Conservation (phyloP, 2,797 vertebrate genomes). For the Cyprinella venusta region DNA sequence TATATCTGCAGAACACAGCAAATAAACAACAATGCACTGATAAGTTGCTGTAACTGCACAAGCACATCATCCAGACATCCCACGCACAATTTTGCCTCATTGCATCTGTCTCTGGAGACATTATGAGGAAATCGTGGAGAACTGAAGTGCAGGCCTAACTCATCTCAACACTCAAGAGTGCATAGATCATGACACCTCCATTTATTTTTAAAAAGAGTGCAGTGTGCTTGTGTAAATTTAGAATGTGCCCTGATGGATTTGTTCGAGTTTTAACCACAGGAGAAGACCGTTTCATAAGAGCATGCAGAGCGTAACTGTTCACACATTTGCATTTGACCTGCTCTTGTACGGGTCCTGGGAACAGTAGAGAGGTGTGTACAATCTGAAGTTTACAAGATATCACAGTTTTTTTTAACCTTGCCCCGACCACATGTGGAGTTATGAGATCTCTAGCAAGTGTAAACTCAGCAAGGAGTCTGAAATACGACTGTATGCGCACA, state of each 20-base stretch:
- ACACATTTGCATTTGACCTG: constrained; percentile 40
- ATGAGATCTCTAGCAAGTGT: constrained; percentile 75
- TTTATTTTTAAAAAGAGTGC: constrained; percentile 6
- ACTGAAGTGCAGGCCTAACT: constrained; percentile 7
- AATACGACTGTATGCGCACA: constrained; percentile 70
- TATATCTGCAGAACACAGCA: constrained; percentile 1
- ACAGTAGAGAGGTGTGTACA: constrained; percentile 29
- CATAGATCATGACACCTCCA: constrained; percentile 18
- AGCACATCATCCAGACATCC: not conserved
- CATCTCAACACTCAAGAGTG: constrained; percentile 16
- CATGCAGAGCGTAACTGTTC: constrained; percentile 3
- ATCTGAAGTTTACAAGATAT: constrained; percentile 57
- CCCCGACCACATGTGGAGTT: constrained; percentile 77
- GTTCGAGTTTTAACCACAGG: not conserved
- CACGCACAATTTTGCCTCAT: constrained; percentile 18
- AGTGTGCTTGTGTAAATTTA: not conserved
- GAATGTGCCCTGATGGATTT: constrained; percentile 6
- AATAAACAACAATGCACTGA: not conserved
- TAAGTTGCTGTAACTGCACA: not conserved
- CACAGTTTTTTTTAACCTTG: constrained; percentile 74
- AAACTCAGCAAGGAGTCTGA: constrained; percentile 74
- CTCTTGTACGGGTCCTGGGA: constrained; percentile 23
- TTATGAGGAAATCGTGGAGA: constrained; percentile 13
- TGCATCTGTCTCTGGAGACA: constrained; percentile 30
- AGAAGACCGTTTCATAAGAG: constrained; percentile 10